Evolutionary conservation across 30 jellyfish, hydroid and myxozoan species (phyloP), one percentile per base, ranked within the genome.

Genomic region (Mastigias papua): DNA sequence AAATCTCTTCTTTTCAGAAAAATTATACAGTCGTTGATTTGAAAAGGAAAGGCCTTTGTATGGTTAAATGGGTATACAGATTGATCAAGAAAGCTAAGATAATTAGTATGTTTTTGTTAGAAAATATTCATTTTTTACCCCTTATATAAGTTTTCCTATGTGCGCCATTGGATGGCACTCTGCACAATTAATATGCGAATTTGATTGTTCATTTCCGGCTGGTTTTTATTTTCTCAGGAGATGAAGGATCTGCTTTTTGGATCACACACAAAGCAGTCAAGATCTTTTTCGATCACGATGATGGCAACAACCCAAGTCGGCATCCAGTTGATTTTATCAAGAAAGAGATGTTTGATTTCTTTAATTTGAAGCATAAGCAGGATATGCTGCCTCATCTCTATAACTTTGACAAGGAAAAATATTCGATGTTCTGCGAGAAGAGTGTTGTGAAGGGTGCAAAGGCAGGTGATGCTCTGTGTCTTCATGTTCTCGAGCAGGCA

Each of bases 181-280:
- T n/a, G n/a, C n/a, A n/a, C n/a, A n/a, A n/a, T n/a, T n/a, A n/a
- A n/a, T n/a, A n/a, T n/a, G n/a, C n/a, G n/a, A n/a, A n/a, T n/a
- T n/a, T n/a, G n/a, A n/a, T n/a, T n/a, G n/a, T n/a, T n/a, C n/a
- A n/a, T n/a, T n/a, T n/a, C n/a, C n/a, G 21, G 2, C 10, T 25
- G 21, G 28, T 30, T 2, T 37, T 3, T 37, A 9, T 16, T 21
- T 34, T 82, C 48, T 16, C 69, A 92, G 98, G 98, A 42, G 98
- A 92, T 63, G 90, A 92, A 75, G 98, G 98, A 0, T 70, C 95
- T 20, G 98, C 98, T 0, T 42, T 34, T 32, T 86, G 98, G 98
- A 85, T 92, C 27, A 91, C 91, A 0, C 90, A 64, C n/a, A 79
- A 66, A 74, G 91, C 96, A 1, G 34, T 92, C 31, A 78, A 73